Evolutionary conservation across 2,797 vertebrate species (phyloP).

Genomic region (Tachyglossus aculeatus): DNA sequence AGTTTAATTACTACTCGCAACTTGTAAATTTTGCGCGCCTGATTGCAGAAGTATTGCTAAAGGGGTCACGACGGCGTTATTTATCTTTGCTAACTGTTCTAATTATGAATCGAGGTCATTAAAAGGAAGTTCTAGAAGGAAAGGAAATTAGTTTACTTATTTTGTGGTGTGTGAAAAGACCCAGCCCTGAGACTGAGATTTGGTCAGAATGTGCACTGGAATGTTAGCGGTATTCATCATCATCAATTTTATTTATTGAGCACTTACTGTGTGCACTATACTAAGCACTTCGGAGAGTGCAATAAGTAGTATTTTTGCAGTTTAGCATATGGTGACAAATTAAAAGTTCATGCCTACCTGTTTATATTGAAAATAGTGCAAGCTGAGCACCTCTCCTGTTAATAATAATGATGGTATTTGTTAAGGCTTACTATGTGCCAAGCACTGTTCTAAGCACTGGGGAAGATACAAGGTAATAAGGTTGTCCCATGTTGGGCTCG

Average conservation of each 20-base stretch:
- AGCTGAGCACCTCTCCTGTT: not conserved
- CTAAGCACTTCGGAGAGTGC: no score
- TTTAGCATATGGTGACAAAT: not conserved
- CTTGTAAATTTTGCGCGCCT: not conserved
- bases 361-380: conserved; percentile 6
- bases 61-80: no score
- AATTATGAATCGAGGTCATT: not conserved
- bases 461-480: no score
- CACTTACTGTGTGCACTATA: no score
- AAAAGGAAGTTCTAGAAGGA: not conserved
- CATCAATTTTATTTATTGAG: no score
- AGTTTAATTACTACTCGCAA: conserved; percentile 44
- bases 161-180: not conserved
- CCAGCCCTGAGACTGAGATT: not conserved
- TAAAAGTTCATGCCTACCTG: not conserved
- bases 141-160: not conserved
- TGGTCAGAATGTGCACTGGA: not conserved
- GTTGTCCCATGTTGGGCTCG: no score
- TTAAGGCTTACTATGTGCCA: no score
- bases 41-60: conserved; percentile 2
- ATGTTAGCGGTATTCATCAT: not conserved
- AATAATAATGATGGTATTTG: no score
- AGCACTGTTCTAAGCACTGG: no score
- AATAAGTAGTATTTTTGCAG: no score
- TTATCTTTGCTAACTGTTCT: not conserved